Evolutionary conservation across 2,797 vertebrate genomes (phyloP), one percentile per base, ranked within the genome.

Genomic region (Crypturellus tataupa): DNA sequence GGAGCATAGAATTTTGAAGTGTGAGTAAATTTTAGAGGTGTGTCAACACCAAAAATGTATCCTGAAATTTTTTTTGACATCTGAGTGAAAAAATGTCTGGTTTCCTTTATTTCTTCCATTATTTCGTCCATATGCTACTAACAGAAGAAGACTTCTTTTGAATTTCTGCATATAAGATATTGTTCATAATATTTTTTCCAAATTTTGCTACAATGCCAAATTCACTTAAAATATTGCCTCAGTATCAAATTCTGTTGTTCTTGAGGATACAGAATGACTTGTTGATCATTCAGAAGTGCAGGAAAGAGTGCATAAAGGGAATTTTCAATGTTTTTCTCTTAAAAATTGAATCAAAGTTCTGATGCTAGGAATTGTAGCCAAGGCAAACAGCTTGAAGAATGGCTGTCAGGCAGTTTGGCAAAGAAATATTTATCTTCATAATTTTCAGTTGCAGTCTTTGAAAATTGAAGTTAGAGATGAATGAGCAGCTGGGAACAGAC

Each of bases 341-440:
- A 91, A 92, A 94, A 95, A 92, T 79, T 84, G 73, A 94, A 86
- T 92, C 47, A 73, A 78, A 95, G 64, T 9, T 6, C 6, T 47
- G 44, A 63, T 90, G 62, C 15, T 88, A 29, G 88, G 63, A 94
- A 72, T 70, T 85, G 14, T 31, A 20, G 2, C 6, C 77, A 70
- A 89, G 59, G 62, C 49, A 80, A 71, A 73, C n/a, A 91, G 39
- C 53, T 77, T 77, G 75, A 79, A 68, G 46, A 89, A 65, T 51
- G 39, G 58, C 8, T 40, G n/a, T 89, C 33, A 82, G 78, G 62
- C 33, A 80, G 47, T 68, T 87, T 95, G 86, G 67, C 3, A 5
- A 92, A 63, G 42, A 87, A 93, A 82, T 40, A 63, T 78, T 68
- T 21, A 64, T 85, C 65, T 80, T 47, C 46, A 56, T 82, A 9